Conservation (phyloP, 1,140 invertebrate species). For the Nasonia giraulti region DNA sequence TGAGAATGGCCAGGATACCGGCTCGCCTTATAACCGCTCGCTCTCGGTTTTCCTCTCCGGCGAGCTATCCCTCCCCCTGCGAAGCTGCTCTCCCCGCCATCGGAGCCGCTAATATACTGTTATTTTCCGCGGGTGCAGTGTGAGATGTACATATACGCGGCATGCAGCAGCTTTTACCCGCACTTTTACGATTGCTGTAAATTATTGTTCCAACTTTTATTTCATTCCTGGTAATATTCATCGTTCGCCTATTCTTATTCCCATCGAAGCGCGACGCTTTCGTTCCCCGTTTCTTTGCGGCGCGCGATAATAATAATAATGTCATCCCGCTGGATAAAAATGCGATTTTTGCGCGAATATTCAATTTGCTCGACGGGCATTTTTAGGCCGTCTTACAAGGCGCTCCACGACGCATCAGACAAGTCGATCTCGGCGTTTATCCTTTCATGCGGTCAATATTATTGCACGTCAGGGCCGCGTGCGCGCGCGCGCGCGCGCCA, state of each 20-base stretch:
- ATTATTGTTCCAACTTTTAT: neutral
- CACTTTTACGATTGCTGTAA: neutral
- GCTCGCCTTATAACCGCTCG: constrained; percentile 58
- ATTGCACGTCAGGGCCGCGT: too few species aligned
- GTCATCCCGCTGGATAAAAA: too few species aligned
- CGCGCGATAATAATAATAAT: too few species aligned
- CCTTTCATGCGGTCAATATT: too few species aligned
- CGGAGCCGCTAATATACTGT: neutral
- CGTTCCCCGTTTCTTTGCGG: neutral
- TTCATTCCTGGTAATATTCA: too few species aligned
- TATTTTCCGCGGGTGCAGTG: neutral
- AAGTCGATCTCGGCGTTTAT: too few species aligned
- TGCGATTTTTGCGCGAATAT: too few species aligned
- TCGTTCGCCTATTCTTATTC: too few species aligned
- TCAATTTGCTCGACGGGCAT: neutral
- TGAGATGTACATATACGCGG: too few species aligned
- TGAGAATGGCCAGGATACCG: constrained; percentile 55
- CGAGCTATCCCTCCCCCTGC: neutral
- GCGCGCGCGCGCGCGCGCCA: too few species aligned
- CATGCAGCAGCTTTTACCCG: too few species aligned
- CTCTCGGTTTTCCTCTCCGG: neutral
- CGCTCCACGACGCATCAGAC: too few species aligned
- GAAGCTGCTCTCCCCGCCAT: neutral
- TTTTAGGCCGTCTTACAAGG: neutral
- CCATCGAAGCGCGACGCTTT: neutral